Evolutionary conservation across 2,113 vertebrate genomes (phyloP).

Genomic region (Patagioenas fasciata): DNA sequence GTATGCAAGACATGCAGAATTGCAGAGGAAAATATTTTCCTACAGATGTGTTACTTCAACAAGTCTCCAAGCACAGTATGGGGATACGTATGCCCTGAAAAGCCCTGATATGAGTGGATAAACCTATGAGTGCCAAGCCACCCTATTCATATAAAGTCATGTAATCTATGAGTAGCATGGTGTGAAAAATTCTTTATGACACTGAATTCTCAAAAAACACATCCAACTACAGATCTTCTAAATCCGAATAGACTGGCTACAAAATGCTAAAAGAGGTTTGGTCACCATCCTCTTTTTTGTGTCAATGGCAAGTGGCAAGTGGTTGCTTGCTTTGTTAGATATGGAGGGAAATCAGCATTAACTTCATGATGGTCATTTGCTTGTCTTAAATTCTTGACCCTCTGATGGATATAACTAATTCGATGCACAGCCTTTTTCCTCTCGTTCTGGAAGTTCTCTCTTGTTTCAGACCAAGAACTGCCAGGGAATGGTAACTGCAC

Average conservation of each 20-base stretch:
- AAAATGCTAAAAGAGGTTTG: neutral
- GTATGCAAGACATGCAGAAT: neutral
- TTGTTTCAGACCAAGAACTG: neutral
- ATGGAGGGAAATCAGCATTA: neutral
- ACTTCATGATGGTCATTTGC: neutral
- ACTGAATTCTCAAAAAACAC: neutral
- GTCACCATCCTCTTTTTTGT: neutral
- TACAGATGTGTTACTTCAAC: neutral
- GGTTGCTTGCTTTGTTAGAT: neutral
- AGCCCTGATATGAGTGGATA: neutral
- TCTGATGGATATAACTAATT: neutral
- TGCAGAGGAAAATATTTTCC: neutral
- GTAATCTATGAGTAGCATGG: neutral
- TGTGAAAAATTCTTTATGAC: neutral
- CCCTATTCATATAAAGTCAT: neutral
- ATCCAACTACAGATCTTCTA: neutral
- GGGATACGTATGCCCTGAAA: neutral
- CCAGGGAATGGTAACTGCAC: neutral
- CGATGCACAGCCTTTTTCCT: neutral
- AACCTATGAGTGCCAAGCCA: neutral
- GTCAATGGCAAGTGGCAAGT: neutral
- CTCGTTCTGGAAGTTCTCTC: neutral
- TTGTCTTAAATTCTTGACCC: neutral
- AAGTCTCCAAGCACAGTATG: neutral
- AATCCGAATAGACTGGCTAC: neutral